A percentile compares a stretch with the other conserved stretches of the same genome.
phyloP scores from a whole-genome alignment of 2,797 vertebrate genomes.

The Rhabdomys pumilio region DNA sequence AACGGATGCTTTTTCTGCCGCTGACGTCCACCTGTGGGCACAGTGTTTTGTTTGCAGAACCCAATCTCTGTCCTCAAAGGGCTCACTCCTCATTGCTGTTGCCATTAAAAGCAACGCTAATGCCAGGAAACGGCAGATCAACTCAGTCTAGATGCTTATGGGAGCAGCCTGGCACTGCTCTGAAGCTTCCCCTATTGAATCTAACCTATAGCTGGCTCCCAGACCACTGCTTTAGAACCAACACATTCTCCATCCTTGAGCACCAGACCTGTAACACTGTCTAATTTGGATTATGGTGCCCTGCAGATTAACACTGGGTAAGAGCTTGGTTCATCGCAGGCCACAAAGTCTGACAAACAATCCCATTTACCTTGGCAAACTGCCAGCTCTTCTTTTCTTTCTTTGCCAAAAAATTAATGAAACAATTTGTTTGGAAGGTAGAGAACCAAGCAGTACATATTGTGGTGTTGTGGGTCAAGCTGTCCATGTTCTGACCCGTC shows the following conservation, averaged over 20 bases:
- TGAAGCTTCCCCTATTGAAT: not conserved
- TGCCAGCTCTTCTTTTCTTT: constrained; percentile 68
- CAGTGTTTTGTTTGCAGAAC: not conserved
- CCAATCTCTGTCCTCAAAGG: not conserved
- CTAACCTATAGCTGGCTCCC: not conserved
- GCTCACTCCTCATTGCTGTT: not conserved
- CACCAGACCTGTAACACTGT: not conserved
- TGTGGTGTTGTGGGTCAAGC: constrained; percentile 42
- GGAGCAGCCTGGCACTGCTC: not conserved
- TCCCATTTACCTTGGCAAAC: constrained; percentile 76
- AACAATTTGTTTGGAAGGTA: constrained; percentile 74
- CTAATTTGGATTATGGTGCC: constrained; percentile 59
- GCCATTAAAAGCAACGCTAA: not conserved
- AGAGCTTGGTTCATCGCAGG: constrained; percentile 71
- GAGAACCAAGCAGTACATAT: constrained; percentile 52
- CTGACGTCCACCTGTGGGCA: not conserved
- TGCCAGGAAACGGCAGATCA: not conserved
- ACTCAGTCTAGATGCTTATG: not conserved
- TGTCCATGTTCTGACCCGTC: not conserved
- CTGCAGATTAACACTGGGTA: constrained; percentile 41
- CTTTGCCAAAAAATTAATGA: constrained; percentile 80
- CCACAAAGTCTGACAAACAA: constrained; percentile 54
- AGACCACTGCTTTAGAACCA: not conserved
- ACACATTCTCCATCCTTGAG: not conserved
- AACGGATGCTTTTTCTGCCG: not conserved